Percentiles rank a stretch among this genome's conserved stretches.
phyloP scores from a whole-genome alignment of 92 coral and sea anemone genomes.

The Scolanthus callimorphus region DNA sequence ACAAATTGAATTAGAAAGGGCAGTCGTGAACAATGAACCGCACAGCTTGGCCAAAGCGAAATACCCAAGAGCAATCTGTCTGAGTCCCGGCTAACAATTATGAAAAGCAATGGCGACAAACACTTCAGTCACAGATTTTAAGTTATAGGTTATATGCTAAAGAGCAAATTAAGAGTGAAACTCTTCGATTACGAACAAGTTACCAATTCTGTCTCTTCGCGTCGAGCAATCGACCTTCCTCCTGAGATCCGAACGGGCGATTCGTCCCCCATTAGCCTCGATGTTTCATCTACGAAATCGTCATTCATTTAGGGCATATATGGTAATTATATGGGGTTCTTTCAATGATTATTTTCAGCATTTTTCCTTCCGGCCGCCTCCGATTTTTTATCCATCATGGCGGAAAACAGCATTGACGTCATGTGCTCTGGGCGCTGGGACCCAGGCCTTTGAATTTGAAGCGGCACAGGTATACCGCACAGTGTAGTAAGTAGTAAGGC shows the following conservation, averaged over 20 bases:
- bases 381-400: constrained; percentile 40
- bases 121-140: too few species aligned
- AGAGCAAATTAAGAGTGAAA: too few species aligned
- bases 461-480: background rate
- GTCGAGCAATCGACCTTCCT: background rate
- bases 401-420: constrained; percentile 85
- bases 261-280: constrained; percentile 84
- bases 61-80: too few species aligned
- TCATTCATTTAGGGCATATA: constrained; percentile 61
- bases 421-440: constrained; percentile 12
- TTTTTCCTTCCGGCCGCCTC: background rate
- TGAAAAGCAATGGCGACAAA: too few species aligned
- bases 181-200: too few species aligned
- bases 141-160: too few species aligned
- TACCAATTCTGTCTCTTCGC: constrained; percentile 3
- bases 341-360: background rate
- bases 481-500: background rate
- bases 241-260: constrained; percentile 11
- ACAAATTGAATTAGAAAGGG: too few species aligned
- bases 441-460: background rate
- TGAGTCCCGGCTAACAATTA: too few species aligned
- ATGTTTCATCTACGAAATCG: constrained; percentile 62
- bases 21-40: too few species aligned
- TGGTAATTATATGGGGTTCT: background rate
- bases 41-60: too few species aligned